These are phyloP conservation scores for Garrulus glandarius DNA, from an alignment of 2,797 vertebrate genomes.

Conservation along the genomic window DNA sequence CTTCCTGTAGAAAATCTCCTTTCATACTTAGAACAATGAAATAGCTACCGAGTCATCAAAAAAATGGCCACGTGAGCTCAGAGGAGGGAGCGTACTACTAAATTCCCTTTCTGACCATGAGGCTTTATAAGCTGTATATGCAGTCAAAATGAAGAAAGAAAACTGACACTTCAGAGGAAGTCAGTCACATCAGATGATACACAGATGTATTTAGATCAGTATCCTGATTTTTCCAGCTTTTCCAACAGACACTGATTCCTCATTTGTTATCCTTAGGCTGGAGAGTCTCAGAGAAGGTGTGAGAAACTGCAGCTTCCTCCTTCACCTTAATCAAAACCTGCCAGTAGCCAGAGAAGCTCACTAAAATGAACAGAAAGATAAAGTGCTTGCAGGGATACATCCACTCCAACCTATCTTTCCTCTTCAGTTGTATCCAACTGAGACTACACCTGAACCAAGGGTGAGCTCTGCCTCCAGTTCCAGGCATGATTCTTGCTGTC, in stretches of 20 bases:
- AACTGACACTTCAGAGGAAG: background rate
- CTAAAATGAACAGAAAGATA: background rate
- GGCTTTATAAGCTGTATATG: fast-evolving
- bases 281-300: background rate
- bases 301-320: background rate
- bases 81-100: background rate
- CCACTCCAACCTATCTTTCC: background rate
- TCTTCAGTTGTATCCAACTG: background rate
- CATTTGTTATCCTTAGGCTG: background rate
- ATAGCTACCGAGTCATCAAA: background rate
- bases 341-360: background rate
- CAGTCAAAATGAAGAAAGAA: background rate
- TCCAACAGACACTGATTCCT: background rate
- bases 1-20: background rate
- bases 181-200: background rate
- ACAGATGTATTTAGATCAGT: background rate
- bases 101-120: background rate
- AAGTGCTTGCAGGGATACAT: background rate
- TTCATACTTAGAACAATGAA: background rate
- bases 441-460: too few species aligned
- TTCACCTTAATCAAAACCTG: background rate
- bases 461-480: background rate
- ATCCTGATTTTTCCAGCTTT: background rate
- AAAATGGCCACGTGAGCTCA: background rate
- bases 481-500: background rate